Conservation (phyloP, 2,113 vertebrate species). For the Brienomyrus longianalis region DNA sequence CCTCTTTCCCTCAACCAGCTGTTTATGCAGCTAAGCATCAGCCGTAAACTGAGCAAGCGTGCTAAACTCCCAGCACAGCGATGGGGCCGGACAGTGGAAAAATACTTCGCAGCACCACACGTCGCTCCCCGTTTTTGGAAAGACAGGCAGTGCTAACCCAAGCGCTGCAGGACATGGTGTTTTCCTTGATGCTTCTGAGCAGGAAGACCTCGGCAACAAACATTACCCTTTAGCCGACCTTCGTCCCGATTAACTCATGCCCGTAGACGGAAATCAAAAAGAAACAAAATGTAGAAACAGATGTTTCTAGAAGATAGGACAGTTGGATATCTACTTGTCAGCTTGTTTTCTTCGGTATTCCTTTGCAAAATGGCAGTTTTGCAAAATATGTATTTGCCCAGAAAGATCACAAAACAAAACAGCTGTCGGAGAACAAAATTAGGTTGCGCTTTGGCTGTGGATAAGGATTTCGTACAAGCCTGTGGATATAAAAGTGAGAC, state of each 20-base stretch:
- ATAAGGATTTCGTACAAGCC: conserved; percentile 4
- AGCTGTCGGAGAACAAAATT: not conserved
- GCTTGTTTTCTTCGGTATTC: not conserved
- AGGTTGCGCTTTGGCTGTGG: not conserved
- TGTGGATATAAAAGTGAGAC: not conserved
- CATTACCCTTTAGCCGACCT: not conserved
- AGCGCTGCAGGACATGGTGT: too few species aligned
- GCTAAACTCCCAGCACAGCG: not conserved
- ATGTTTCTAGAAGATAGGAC: not conserved
- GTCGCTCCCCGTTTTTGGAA: not conserved
- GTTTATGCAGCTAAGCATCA: not conserved
- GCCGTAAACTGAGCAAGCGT: not conserved
- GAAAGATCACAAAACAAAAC: not conserved
- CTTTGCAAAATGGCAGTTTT: not conserved
- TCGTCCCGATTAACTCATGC: not conserved
- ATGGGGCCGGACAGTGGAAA: not conserved
- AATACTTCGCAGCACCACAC: not conserved
- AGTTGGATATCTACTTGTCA: not conserved
- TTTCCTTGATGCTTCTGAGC: not conserved
- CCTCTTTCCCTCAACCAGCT: not conserved
- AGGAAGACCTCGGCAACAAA: not conserved
- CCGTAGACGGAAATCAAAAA: not conserved
- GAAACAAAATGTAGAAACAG: not conserved
- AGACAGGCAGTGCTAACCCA: too few species aligned
- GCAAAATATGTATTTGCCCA: not conserved